Conservation (phyloP, 2,797 vertebrate species). For the Anguilla obscura region DNA sequence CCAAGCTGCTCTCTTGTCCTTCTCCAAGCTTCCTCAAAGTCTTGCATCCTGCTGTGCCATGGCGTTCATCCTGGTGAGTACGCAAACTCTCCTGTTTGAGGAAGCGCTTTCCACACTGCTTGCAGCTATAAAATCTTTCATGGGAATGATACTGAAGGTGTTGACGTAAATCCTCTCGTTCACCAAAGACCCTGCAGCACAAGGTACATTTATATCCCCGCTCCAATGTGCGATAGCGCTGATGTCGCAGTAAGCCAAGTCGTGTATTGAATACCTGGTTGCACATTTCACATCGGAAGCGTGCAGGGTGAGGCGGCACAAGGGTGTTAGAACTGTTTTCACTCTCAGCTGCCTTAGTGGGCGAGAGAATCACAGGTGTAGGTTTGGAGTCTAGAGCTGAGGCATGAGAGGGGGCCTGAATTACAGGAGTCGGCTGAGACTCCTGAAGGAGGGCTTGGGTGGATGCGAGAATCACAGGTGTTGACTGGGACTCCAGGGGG, state of each 20-base stretch:
- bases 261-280: constrained; percentile 68
- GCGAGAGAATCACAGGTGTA: constrained; percentile 24
- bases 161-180: constrained; percentile 64
- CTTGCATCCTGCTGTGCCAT: constrained; percentile 50
- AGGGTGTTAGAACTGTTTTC: constrained; percentile 22
- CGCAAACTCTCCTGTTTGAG: constrained; percentile 69
- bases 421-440: constrained; percentile 13
- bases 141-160: constrained; percentile 71
- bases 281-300: constrained; percentile 74
- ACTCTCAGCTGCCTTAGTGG: constrained; percentile 23
- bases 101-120: constrained; percentile 75
- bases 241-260: constrained; percentile 73
- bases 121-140: constrained; percentile 73
- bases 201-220: constrained; percentile 76
- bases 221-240: constrained; percentile 73
- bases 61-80: constrained; percentile 72
- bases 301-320: constrained; percentile 22
- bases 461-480: constrained; percentile 24
- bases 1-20: constrained; percentile 61
- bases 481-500: constrained; percentile 6
- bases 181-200: constrained; percentile 74
- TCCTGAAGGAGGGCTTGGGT: not conserved
- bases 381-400: not conserved
- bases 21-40: constrained; percentile 53
- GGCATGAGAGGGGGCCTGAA: constrained; percentile 14